phyloP scores from a whole-genome alignment of 2,888 invertebrate genomes.

The Drosophila prostipennis region DNA sequence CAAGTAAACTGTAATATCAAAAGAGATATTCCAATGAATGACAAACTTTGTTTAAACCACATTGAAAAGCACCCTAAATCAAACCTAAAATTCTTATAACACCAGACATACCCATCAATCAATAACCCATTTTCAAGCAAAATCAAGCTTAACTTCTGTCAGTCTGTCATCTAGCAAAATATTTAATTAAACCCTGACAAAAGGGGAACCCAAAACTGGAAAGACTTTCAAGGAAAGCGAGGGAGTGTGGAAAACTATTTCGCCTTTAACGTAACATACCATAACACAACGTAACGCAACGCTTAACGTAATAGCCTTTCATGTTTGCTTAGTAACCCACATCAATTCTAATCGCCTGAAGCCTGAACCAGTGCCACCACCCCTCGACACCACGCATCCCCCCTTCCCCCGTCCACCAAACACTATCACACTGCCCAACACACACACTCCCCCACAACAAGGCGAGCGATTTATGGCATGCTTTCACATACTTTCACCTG shows the following conservation, averaged over 20 bases:
- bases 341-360: constrained; percentile 78
- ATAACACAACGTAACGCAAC: constrained; percentile 57
- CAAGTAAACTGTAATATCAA: too few relatives aligned
- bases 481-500: constrained; percentile 79
- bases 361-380: constrained; percentile 45
- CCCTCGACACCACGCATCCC: constrained; percentile 36
- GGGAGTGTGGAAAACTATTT: constrained; percentile 47
- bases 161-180: constrained; percentile 15
- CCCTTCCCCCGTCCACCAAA: constrained; percentile 5
- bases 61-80: too few relatives aligned
- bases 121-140: background rate
- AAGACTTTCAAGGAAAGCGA: background rate
- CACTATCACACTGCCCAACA: constrained; percentile 30
- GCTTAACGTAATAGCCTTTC: constrained; percentile 79
- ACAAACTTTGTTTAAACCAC: background rate
- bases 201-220: background rate
- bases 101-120: background rate
- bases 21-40: background rate
- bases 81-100: background rate
- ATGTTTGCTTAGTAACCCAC: constrained; percentile 80
- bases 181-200: constrained; percentile 25
- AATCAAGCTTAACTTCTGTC: constrained; percentile 10
- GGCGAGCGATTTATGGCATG: constrained; percentile 77
- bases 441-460: constrained; percentile 54
- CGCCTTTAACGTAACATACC: constrained; percentile 52